Percentiles rank a stretch among this genome's conserved stretches.
phyloP scores from a whole-genome alignment of 2,797 vertebrate species.

The Nyctibius grandis region DNA sequence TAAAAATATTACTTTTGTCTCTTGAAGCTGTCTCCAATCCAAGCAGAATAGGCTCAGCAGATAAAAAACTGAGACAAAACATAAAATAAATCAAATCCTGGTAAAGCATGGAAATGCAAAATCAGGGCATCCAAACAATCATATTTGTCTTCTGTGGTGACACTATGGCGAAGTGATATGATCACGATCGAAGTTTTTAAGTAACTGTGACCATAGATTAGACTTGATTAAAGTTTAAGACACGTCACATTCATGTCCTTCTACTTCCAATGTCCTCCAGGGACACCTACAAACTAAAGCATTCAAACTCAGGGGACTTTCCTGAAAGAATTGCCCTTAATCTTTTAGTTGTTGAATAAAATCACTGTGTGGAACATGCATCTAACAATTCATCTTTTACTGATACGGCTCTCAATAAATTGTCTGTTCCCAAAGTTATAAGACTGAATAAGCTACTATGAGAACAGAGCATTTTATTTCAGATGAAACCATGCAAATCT shows the following conservation, averaged over 20 bases:
- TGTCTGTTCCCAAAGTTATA: constrained; percentile 9
- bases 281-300: background rate
- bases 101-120: background rate
- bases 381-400: constrained; percentile 35
- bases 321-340: constrained; percentile 15
- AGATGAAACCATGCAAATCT: constrained; percentile 1
- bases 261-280: background rate
- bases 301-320: background rate
- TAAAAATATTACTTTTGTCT: constrained; percentile 17
- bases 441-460: constrained; percentile 33
- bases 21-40: background rate
- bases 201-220: background rate
- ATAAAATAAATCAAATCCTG: background rate
- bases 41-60: background rate
- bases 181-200: background rate
- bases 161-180: background rate
- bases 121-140: background rate
- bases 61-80: background rate
- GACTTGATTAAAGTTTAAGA: background rate
- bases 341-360: constrained; percentile 33
- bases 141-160: background rate
- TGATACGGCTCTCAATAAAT: background rate
- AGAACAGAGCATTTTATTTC: constrained; percentile 28
- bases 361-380: constrained; percentile 1
- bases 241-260: background rate